Base-by-base conservation (phyloP, 2,888 invertebrate species). In the Phymatocera aterrima region DNA sequence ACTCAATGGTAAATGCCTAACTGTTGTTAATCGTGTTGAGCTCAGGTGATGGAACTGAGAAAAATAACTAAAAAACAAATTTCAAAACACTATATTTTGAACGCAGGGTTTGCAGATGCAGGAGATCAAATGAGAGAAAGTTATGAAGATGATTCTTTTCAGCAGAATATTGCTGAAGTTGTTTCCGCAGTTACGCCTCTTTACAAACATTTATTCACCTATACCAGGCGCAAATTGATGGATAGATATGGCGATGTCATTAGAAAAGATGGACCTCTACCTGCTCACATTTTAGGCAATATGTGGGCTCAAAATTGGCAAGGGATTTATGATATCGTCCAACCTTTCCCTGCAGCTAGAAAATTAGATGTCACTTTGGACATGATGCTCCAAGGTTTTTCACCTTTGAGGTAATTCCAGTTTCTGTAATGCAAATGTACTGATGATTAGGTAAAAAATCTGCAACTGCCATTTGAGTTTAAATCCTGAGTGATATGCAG, bases 291-390 rank as follows among this genome's bases (percentile, higher is more conserved):
- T 15, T 88, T 97, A 15, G 97, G 97, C 15, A 96, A 96, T 89
- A 94, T 96, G 93, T 97, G 96, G 96, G 95, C 95, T 0, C 96
- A 97, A 88, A 94, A 95, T 84, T 97, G 96, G 96, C 94, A 94
- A 82, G 94, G 94, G 15, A 93, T 96, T 65, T 93, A 93, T 87
- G 95, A 95, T 81, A 88, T 95, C 48, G 94, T 96, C 80, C 93
- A 94, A 88, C 96, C 97, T 0, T 97, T 94, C 88, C 94, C 95
- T 0, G 93, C 94, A 75, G 93, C 94, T 6, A 93, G 93, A 1
- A 93, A 93, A 81, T 88, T 95, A 0, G 97, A 97, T 86, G 95
- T 97, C 21, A 96, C 96, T 0, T 91, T 94, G 2, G 95, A 96
- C 85, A 94, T 97, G 95, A 89, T 95, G 43, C 90, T 94, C 37